Evolutionary conservation across 1,140 invertebrate species (phyloP).

Genomic region (Plodia interpunctella): DNA sequence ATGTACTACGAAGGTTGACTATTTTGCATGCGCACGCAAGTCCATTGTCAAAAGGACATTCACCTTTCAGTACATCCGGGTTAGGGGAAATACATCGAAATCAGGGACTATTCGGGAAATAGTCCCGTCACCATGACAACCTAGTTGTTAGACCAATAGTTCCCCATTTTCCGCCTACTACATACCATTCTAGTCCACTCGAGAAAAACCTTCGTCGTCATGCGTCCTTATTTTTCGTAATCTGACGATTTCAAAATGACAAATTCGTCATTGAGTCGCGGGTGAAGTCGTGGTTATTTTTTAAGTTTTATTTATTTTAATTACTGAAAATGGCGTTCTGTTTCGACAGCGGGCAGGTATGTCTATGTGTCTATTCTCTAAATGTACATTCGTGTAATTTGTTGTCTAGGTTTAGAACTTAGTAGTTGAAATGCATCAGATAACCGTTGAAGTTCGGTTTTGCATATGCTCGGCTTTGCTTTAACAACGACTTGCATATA

Average conservation of each 20-base stretch:
- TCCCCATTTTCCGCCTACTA: conserved; percentile 42
- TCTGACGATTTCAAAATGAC: neutral
- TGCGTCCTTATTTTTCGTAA: neutral
- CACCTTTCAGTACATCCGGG: conserved; percentile 5
- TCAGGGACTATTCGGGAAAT: conserved; percentile 20
- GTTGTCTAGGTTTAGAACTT: neutral
- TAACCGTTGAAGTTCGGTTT: conserved; percentile 5
- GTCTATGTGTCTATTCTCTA: conserved; percentile 12
- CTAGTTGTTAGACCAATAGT: conserved; percentile 61
- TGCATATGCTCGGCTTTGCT: conserved; percentile 25
- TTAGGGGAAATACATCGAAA: conserved; percentile 8
- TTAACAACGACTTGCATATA: neutral
- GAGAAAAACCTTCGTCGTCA: neutral
- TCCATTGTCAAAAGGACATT: conserved; percentile 12
- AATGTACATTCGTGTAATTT: neutral
- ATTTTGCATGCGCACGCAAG: neutral
- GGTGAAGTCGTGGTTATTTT: neutral
- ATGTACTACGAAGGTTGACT: neutral
- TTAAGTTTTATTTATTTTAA: neutral
- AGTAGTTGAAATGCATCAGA: neutral
- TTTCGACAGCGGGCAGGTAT: conserved; percentile 66
- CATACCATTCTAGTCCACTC: neutral
- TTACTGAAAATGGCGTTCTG: conserved; percentile 52
- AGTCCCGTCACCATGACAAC: conserved; percentile 45
- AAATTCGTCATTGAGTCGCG: neutral